A percentile compares a stretch with the other conserved stretches of the same genome.
Evolutionary conservation across 2,888 invertebrate genomes (phyloP).

Genomic region (Subacronicta megacephala): DNA sequence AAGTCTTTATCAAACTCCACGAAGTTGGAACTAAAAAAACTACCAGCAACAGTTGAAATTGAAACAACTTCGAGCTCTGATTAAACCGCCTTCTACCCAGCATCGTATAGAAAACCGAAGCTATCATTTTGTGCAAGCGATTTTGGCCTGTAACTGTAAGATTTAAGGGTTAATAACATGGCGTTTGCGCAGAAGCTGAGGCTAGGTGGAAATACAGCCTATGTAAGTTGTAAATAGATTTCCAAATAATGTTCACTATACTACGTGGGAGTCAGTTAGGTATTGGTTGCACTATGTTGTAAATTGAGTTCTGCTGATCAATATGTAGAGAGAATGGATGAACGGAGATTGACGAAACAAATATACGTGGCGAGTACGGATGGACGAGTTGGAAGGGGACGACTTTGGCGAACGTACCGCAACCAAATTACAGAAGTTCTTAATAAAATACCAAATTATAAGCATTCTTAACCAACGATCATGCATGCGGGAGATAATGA

Average conservation of each 20-base stretch:
- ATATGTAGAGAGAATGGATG: too few relatives aligned
- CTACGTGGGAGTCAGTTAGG: constrained; percentile 25
- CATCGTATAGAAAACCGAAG: constrained; percentile 32
- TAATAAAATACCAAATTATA: too few relatives aligned
- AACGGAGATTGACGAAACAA: too few relatives aligned
- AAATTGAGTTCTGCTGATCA: constrained; percentile 41
- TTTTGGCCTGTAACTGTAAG: background rate
- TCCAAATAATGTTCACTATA: constrained; percentile 55
- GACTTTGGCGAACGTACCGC: too few relatives aligned
- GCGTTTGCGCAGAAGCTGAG: constrained; percentile 10
- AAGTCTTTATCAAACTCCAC: constrained; percentile 39
- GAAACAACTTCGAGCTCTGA: constrained; percentile 54
- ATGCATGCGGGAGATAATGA: too few relatives aligned
- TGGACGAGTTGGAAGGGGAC: too few relatives aligned
- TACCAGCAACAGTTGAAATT: constrained; percentile 46
- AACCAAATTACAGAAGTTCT: too few relatives aligned
- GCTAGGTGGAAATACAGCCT: constrained; percentile 20
- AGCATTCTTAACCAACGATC: too few relatives aligned
- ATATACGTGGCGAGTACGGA: too few relatives aligned
- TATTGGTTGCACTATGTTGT: constrained; percentile 29
- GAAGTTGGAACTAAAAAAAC: constrained; percentile 41
- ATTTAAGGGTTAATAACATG: constrained; percentile 6
- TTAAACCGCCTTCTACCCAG: constrained; percentile 52
- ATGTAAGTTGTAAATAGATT: constrained; percentile 54
- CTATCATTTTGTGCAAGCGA: constrained; percentile 16